phyloP scores from a whole-genome alignment of 2,888 invertebrate species.

The Sphaerophoria rueppellii region DNA sequence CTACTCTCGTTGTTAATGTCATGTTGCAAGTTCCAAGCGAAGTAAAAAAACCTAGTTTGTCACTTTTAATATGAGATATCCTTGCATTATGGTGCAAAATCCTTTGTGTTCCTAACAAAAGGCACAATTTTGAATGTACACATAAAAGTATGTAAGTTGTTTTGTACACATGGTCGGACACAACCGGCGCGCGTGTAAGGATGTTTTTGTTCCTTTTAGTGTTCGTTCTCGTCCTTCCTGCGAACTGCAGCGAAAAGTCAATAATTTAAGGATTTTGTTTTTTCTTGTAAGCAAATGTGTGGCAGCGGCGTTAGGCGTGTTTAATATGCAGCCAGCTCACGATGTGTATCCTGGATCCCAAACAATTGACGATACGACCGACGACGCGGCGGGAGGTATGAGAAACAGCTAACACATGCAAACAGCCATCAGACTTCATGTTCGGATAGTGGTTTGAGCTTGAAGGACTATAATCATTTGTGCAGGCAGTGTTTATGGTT shows the following conservation, averaged over 20 bases:
- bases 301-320: not conserved
- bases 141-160: no score
- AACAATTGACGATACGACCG: not conserved
- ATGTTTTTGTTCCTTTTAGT: slow-evolving; percentile 3
- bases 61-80: slow-evolving; percentile 38
- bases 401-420: not conserved
- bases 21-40: not conserved
- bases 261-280: slow-evolving; percentile 45
- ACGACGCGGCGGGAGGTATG: not conserved
- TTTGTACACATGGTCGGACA: slow-evolving; percentile 27
- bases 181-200: slow-evolving; percentile 32
- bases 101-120: slow-evolving; percentile 56
- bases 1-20: slow-evolving; percentile 8
- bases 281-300: slow-evolving; percentile 8
- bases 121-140: slow-evolving; percentile 21
- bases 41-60: slow-evolving; percentile 20
- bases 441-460: slow-evolving; percentile 44
- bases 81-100: slow-evolving; percentile 40
- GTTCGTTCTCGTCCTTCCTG: slow-evolving; percentile 24
- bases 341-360: slow-evolving; percentile 39
- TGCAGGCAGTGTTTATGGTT: slow-evolving; percentile 61
- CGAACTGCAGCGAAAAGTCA: slow-evolving; percentile 49
- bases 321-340: slow-evolving; percentile 43
- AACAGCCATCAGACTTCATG: slow-evolving; percentile 19
- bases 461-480: slow-evolving; percentile 66